Evolutionary conservation across 2,797 vertebrate genomes (phyloP).

Genomic region (Limnodromus scolopaceus): DNA sequence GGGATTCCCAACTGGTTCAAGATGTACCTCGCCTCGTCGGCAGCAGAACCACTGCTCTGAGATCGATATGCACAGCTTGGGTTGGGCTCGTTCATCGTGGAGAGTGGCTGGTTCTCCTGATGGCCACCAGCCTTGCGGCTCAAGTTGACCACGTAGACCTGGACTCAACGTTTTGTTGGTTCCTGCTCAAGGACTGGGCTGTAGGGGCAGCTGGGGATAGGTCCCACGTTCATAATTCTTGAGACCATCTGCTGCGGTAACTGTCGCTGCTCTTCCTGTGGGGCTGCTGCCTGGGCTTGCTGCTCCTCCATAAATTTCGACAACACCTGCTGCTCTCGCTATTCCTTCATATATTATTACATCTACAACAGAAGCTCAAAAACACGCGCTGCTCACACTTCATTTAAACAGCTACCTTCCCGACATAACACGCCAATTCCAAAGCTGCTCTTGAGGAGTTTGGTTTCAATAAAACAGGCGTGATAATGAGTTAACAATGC

Average conservation of each 20-base stretch:
- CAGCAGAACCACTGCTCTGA: neutral
- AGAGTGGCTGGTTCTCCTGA: neutral
- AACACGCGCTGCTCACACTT: neutral
- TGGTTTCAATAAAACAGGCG: neutral
- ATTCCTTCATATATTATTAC: neutral
- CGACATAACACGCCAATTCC: fast-evolving
- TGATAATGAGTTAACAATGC: fast-evolving
- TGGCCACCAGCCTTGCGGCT: neutral
- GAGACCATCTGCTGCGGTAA: constrained; percentile 19
- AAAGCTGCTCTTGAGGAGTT: neutral
- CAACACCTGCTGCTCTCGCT: constrained; percentile 37
- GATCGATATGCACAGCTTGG: neutral
- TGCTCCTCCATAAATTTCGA: neutral
- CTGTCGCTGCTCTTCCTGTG: constrained; percentile 25
- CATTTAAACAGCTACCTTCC: neutral
- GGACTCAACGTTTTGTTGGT: neutral
- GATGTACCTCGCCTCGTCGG: neutral
- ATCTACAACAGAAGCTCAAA: neutral
- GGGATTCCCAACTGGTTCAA: constrained; percentile 69
- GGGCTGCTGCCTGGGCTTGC: neutral
- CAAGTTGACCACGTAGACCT: neutral
- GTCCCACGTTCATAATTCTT: neutral
- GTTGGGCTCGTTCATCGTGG: neutral
- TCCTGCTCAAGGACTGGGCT: neutral
- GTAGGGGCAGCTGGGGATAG: neutral